phyloP scores from a whole-genome alignment of 2,113 vertebrate species.

The Pituophis catenifer region DNA sequence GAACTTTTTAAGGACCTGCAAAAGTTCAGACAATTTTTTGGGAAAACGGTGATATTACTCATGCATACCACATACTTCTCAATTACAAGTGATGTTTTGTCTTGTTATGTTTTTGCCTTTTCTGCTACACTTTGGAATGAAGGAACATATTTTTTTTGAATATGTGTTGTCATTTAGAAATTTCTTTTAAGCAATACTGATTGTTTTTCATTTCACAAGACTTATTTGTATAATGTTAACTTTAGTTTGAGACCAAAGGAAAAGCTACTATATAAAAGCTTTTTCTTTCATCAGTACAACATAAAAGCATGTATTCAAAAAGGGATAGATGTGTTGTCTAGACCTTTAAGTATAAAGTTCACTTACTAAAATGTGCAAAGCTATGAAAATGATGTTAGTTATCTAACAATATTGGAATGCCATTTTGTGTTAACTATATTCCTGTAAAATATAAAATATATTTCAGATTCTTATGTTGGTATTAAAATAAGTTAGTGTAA shows the following conservation, averaged over 20 bases:
- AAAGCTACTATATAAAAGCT: not conserved
- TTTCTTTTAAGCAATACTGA: not conserved
- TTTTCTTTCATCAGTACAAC: not conserved
- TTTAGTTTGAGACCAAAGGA: not conserved
- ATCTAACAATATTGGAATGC: not conserved
- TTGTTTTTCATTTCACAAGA: not conserved
- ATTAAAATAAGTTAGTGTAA: not conserved
- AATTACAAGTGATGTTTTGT: not conserved
- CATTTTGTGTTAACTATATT: not conserved
- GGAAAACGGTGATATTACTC: not conserved
- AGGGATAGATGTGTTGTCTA: not conserved
- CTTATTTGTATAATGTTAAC: conserved; percentile 7
- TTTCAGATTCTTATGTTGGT: not conserved
- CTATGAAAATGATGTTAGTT: not conserved
- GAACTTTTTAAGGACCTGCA: conserved; percentile 5
- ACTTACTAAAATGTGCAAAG: not conserved
- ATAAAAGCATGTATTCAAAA: conserved; percentile 4
- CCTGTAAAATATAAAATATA: not conserved
- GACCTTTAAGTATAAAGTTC: not conserved
- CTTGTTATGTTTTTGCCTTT: not conserved
- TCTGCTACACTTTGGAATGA: not conserved
- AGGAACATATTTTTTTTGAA: not conserved
- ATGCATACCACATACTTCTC: not conserved
- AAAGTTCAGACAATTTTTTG: not conserved
- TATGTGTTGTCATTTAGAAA: not conserved